Evolutionary conservation across 1,140 invertebrate species (phyloP).

Genomic region (Lepidotrigona ventralis): DNA sequence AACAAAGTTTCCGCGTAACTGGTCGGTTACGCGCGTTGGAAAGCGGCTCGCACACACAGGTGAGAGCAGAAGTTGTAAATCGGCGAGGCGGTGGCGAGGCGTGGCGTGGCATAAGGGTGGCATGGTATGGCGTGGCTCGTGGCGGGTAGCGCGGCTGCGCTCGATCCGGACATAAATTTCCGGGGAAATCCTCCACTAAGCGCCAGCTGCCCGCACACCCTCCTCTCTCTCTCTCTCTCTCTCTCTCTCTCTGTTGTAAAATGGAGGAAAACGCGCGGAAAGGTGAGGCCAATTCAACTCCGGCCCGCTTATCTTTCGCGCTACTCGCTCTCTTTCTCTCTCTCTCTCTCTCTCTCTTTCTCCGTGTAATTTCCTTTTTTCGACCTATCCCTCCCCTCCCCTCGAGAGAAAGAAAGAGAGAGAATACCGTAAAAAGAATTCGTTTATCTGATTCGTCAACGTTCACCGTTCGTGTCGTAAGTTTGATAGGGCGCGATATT

Average conservation of each 20-base stretch:
- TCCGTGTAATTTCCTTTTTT: not conserved
- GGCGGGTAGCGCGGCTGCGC: conserved; percentile 52
- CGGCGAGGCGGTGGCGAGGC: conserved; percentile 25
- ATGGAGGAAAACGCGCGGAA: conserved; percentile 46
- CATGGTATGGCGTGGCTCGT: not conserved
- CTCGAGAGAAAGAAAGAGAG: not conserved
- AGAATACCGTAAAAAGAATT: not conserved
- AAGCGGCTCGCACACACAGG: conserved; percentile 45
- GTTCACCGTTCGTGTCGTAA: not conserved
- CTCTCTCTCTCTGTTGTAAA: conserved; percentile 25
- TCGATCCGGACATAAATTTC: conserved; percentile 65
- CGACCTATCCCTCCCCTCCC: not conserved
- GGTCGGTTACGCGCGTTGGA: conserved; percentile 41
- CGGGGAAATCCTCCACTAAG: conserved; percentile 64
- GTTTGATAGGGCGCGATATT: not conserved
- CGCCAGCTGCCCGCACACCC: conserved; percentile 59
- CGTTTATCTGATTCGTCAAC: conserved; percentile 1
- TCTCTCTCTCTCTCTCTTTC: not conserved
- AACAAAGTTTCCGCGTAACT: conserved; percentile 51
- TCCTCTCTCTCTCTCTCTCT: conserved; percentile 31
- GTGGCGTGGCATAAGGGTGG: not conserved
- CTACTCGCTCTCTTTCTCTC: conserved; percentile 4
- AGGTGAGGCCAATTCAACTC: conserved; percentile 50
- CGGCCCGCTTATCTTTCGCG: conserved; percentile 48
- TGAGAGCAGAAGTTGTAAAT: conserved; percentile 63